Evolutionary conservation across 2,113 vertebrate species (phyloP).

Genomic region (Otus sunia): DNA sequence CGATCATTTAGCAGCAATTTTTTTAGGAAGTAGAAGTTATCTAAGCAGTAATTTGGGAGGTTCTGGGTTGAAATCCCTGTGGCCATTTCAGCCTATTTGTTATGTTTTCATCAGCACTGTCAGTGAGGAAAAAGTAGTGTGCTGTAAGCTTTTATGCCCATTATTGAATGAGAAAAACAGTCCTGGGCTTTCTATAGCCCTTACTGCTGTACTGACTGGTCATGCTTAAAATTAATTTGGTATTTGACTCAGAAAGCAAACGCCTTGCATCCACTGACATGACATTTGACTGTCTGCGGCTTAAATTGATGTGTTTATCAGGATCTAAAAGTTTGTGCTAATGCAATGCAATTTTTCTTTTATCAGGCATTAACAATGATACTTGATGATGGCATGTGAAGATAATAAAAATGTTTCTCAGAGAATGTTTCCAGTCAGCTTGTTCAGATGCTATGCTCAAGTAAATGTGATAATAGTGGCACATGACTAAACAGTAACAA

Average conservation of each 20-base stretch:
- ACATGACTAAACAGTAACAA: conserved; percentile 21
- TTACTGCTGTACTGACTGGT: conserved; percentile 46
- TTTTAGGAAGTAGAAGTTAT: conserved; percentile 28
- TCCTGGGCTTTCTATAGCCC: conserved; percentile 42
- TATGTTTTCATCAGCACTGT: conserved; percentile 65
- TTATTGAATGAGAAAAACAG: conserved; percentile 40
- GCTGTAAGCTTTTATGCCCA: conserved; percentile 43
- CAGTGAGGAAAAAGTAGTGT: conserved; percentile 56
- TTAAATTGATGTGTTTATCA: conserved; percentile 53
- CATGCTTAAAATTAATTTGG: conserved; percentile 67
- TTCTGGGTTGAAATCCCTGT: conserved; percentile 51
- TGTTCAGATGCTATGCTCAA: conserved; percentile 26
- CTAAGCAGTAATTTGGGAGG: conserved; percentile 50
- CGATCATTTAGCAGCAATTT: conserved; percentile 47
- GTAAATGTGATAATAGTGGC: conserved; percentile 28
- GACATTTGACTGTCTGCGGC: conserved; percentile 44
- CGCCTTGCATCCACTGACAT: conserved; percentile 45
- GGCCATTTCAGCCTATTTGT: conserved; percentile 55
- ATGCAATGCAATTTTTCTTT: conserved; percentile 46
- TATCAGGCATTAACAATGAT: conserved; percentile 36
- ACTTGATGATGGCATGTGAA: conserved; percentile 23
- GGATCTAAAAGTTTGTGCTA: conserved; percentile 50
- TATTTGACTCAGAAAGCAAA: conserved; percentile 66
- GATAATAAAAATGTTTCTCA: conserved; percentile 44
- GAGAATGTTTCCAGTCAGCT: neutral